Base-by-base conservation (phyloP, 2,113 vertebrate species). In the Athene noctua region DNA sequence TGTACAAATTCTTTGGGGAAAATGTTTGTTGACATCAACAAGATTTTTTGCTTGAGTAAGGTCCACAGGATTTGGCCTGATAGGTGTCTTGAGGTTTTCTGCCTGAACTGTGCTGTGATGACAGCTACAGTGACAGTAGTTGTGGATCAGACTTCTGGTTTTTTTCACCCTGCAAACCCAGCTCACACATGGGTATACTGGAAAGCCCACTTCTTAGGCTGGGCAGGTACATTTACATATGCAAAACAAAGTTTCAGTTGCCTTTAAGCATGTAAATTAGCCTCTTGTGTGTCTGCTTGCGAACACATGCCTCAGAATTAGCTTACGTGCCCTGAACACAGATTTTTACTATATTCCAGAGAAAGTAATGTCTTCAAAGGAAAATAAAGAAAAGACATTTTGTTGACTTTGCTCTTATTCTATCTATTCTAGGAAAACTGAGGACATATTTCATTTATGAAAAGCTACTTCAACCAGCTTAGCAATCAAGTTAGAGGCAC, bases 381-480 rank as follows among this genome's bases (percentile, higher is more conserved):
- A 93, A 96, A 94, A 95, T 68, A 86, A 81, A 93, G 68, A 74
- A 27, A 54, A 54, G 42, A 62, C 18, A 54, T 96, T 88, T 85
- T 92, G 71, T 96, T 94, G 84, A 92, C 84, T 94, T 95, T 92
- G 74, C 78, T 95, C 78, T 94, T 94, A 90, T 82, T 88, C 74
- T 91, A 65, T 86, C 78, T 86, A 5, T 83, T 77, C 47, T 32
- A 95, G 62, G 80, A 96, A 94, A 96, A 89, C 54, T 52, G 42
- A 67, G 20, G 26, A 80, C 51, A 89, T 93, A 95, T 97, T 97
- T 96, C 73, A 89, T 88, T 97, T 95, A 94, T 96, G 91, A 98
- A 96, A 95, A 97, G 84, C 66, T 65, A 75, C 81, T 96, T 95
- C 61, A 93, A 71, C 88, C 27, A 84, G 81, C 70, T 96, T 73